Conservation (phyloP, 2,888 invertebrate genomes). For the Lumbricus terrestris region DNA sequence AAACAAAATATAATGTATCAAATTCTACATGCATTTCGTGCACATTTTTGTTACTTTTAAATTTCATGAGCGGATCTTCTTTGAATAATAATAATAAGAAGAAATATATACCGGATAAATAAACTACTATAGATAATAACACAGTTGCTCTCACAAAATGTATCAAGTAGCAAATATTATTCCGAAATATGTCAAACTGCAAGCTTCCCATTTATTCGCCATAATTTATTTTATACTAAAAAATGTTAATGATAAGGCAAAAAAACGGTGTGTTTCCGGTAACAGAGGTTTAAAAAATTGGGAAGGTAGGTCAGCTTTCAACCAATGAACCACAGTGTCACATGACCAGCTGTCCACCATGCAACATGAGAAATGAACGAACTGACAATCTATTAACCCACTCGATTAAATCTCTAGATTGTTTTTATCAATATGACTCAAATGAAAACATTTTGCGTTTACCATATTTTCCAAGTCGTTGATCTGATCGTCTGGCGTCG, state of each 20-base stretch:
- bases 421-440: not conserved
- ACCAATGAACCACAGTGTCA: not conserved
- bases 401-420: not conserved
- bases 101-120: no score
- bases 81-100: not conserved
- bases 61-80: not conserved
- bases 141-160: not conserved
- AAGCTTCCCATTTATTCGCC: not conserved
- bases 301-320: not conserved
- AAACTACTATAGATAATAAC: not conserved
- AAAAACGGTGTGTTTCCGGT: no score
- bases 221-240: not conserved
- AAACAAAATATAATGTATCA: not conserved
- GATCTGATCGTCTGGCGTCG: constrained; percentile 63
- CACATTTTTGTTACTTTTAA: not conserved
- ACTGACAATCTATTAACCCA: not conserved
- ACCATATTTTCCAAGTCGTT: constrained; percentile 7
- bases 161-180: not conserved
- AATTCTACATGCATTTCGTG: not conserved
- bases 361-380: not conserved
- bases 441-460: not conserved
- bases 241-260: not conserved
- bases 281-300: no score
- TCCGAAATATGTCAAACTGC: not conserved
- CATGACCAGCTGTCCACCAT: not conserved